phyloP scores from a whole-genome alignment of 2,888 invertebrate species.

The Pseudococcus viburni region DNA sequence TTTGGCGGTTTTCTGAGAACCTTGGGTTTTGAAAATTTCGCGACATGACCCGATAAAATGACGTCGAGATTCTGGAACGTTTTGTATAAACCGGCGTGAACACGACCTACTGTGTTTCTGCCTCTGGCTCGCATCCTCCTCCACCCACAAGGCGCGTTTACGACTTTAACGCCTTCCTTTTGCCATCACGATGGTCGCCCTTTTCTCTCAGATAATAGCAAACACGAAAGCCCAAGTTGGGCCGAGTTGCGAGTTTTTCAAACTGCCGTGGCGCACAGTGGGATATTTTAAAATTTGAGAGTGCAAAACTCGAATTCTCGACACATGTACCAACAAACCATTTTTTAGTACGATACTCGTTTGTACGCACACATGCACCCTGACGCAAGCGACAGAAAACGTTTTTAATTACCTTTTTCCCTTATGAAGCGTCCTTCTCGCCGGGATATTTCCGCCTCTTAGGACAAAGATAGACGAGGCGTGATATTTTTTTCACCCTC shows the following conservation, averaged over 20 bases:
- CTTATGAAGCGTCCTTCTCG: conserved; percentile 27
- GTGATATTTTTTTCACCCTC: background rate
- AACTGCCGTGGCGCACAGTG: background rate
- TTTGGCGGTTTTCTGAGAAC: background rate
- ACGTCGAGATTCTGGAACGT: background rate
- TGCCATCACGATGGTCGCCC: background rate
- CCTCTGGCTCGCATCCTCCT: background rate
- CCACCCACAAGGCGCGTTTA: background rate
- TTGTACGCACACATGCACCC: conserved; percentile 20
- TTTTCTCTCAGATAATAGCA: background rate
- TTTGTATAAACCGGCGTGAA: conserved; percentile 16
- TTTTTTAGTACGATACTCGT: background rate
- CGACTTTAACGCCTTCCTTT: conserved; percentile 22
- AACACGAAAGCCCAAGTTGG: background rate
- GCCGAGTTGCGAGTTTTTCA: conserved; percentile 10
- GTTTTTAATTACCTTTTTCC: conserved; percentile 9
- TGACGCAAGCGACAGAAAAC: background rate
- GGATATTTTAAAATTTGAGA: too few species aligned
- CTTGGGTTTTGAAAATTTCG: background rate
- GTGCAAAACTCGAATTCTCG: too few species aligned
- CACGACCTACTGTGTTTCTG: conserved; percentile 10
- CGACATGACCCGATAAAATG: background rate
- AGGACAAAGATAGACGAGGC: background rate
- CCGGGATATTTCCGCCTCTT: background rate
- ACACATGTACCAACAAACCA: too few species aligned